phyloP scores from a whole-genome alignment of 2,797 vertebrate genomes.

The Chelonia mydas region DNA sequence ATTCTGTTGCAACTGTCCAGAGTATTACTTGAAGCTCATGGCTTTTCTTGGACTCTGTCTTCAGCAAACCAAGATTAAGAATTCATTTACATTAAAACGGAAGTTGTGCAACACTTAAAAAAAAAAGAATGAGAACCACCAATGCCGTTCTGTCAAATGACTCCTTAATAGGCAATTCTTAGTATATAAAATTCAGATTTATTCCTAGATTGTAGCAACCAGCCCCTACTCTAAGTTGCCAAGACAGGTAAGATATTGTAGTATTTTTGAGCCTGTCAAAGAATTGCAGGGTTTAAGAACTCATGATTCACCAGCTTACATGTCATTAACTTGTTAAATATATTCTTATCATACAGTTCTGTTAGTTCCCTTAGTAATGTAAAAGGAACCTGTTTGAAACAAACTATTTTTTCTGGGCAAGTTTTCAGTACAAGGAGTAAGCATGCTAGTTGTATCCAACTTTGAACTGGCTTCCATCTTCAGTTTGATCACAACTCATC shows the following conservation, averaged over 20 bases:
- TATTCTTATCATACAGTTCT: no score
- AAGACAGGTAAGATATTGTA: neutral
- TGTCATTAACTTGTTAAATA: no score
- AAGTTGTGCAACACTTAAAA: neutral
- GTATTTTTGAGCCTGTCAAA: neutral
- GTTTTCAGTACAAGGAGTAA: neutral
- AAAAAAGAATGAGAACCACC: neutral
- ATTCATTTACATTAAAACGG: neutral
- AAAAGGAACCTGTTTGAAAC: no score
- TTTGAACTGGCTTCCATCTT: neutral
- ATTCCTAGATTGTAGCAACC: neutral
- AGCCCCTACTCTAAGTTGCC: neutral
- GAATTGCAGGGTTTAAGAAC: neutral
- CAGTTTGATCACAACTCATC: neutral
- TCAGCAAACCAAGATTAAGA: neutral
- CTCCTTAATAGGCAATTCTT: neutral
- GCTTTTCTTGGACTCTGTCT: neutral
- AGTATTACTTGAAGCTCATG: neutral
- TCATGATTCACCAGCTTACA: neutral
- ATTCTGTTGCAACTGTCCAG: neutral
- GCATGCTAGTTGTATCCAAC: neutral
- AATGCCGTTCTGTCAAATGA: neutral
- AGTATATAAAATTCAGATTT: neutral
- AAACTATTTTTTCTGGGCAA: neutral
- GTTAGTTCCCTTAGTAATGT: no score